phyloP scores from a whole-genome alignment of 2,797 vertebrate genomes.

The Eremophila alpestris region DNA sequence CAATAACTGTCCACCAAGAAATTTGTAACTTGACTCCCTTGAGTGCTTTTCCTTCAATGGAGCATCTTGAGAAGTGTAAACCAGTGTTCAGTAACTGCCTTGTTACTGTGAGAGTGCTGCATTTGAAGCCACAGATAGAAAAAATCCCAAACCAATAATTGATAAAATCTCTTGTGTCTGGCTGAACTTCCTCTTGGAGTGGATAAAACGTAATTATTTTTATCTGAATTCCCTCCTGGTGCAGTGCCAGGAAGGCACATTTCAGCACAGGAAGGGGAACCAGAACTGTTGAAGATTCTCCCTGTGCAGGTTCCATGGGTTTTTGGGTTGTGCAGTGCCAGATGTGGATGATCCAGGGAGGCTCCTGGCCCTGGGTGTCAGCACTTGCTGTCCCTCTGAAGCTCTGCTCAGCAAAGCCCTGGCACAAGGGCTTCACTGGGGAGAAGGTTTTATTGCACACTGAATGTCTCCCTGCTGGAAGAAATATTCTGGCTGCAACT shows the following conservation, averaged over 20 bases:
- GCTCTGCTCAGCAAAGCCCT: neutral
- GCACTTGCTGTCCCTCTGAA: neutral
- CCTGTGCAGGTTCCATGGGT: neutral
- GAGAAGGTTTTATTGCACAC: neutral
- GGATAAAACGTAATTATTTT: neutral
- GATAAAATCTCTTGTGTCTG: neutral
- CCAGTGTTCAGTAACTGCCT: neutral
- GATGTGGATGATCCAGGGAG: neutral
- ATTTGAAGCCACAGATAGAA: neutral
- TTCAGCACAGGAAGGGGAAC: neutral
- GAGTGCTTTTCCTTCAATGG: neutral
- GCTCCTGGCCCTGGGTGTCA: neutral
- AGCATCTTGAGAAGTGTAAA: neutral
- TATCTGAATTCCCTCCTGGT: neutral
- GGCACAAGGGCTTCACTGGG: neutral
- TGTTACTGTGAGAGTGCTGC: neutral
- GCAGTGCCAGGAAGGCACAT: neutral
- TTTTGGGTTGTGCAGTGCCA: neutral
- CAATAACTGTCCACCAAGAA: neutral
- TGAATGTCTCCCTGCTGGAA: slow-evolving; percentile 12
- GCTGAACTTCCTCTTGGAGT: neutral
- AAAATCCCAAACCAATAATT: neutral
- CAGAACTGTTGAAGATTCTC: neutral
- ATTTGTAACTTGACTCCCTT: neutral
- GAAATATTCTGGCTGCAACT: slow-evolving; percentile 16